A percentile compares a stretch with the other conserved stretches of the same genome.
phyloP scores from a whole-genome alignment of 2,888 invertebrate species.

The Itoplectis maculator region DNA sequence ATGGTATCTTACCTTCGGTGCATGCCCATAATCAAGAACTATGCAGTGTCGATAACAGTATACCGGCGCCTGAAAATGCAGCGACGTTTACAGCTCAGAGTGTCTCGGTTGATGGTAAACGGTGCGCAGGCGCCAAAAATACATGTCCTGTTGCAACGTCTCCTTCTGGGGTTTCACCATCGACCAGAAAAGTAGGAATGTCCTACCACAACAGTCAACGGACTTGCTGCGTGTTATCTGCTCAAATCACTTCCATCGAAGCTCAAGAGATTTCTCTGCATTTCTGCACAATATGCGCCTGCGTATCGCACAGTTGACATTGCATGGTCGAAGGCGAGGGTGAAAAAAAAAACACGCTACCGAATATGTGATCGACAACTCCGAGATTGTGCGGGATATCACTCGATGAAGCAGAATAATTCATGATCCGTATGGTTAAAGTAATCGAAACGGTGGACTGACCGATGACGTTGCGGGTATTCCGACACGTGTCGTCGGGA shows the following conservation, averaged over 20 bases:
- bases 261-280: constrained; percentile 57
- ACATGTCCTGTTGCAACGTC: too few relatives aligned
- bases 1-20: constrained; percentile 16
- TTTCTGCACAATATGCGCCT: constrained; percentile 47
- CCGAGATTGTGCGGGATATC: constrained; percentile 11
- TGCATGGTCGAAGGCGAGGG: constrained; percentile 18
- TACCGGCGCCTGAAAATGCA: constrained; percentile 36
- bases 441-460: constrained; percentile 1
- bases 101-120: background rate
- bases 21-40: background rate
- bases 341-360: constrained; percentile 38
- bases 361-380: constrained; percentile 35
- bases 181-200: constrained; percentile 34
- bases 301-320: constrained; percentile 54
- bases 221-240: background rate
- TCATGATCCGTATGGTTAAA: background rate
- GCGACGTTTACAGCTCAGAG: background rate
- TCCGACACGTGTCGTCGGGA: constrained; percentile 21
- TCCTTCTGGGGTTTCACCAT: background rate
- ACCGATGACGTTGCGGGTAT: constrained; percentile 8
- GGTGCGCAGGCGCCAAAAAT: background rate
- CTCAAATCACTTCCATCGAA: constrained; percentile 45
- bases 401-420: background rate
- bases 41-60: background rate
- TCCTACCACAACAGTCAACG: constrained; percentile 30